Conservation (phyloP, 2,888 invertebrate genomes). For the Strigamia transsilvanica region DNA sequence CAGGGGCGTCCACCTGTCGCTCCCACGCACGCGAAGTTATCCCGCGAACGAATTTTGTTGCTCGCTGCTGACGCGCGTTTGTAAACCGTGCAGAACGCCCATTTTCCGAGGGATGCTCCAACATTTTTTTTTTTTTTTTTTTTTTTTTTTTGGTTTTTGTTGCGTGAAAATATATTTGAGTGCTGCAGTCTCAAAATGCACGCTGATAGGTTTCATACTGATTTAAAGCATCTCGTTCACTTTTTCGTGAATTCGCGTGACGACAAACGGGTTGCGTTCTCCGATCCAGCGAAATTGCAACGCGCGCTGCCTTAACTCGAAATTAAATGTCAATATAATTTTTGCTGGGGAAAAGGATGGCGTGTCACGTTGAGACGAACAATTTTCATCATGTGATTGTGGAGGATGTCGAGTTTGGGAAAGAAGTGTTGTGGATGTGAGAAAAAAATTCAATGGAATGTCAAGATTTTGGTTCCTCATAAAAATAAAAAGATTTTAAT, state of each 20-base stretch:
- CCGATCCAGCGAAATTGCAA: background rate
- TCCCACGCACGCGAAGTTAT: background rate
- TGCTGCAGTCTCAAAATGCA: background rate
- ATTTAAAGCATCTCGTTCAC: constrained; percentile 8
- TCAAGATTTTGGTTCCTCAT: background rate
- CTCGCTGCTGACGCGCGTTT: background rate
- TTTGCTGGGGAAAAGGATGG: background rate
- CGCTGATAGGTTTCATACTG: constrained; percentile 3
- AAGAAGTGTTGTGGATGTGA: background rate
- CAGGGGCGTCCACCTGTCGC: constrained; percentile 8
- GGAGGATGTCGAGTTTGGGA: background rate
- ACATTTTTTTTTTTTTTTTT: background rate
- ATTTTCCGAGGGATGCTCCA: background rate
- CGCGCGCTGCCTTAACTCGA: background rate
- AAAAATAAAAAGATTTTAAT: background rate
- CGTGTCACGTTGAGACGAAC: background rate
- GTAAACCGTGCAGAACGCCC: background rate
- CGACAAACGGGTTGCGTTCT: background rate
- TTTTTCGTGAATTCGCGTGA: background rate
- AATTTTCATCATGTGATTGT: background rate
- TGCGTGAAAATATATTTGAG: background rate
- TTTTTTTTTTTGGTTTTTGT: background rate
- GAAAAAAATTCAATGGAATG: background rate
- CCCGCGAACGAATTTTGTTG: background rate
- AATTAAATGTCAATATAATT: constrained; percentile 8